These are phyloP conservation scores for Drosophila lutescens DNA, from an alignment of 2,888 invertebrate genomes.

Conservation along the genomic window DNA sequence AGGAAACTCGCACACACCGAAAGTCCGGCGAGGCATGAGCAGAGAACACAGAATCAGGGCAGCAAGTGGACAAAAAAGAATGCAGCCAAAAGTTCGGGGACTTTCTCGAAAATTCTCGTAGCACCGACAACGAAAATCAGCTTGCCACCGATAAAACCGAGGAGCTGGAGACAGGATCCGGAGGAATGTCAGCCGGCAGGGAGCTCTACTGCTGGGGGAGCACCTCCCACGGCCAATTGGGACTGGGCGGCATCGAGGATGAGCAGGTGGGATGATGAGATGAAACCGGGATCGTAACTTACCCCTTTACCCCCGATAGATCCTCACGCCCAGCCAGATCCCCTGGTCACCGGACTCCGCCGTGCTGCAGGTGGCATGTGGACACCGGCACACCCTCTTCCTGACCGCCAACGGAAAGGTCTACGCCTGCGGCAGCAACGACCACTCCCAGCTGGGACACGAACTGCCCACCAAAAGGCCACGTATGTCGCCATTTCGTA, in stretches of 20 bases:
- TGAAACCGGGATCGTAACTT: background rate
- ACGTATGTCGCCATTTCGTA: constrained; percentile 88
- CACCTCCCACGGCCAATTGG: constrained; percentile 90
- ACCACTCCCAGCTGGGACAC: constrained; percentile 95
- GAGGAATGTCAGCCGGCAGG: constrained; percentile 59
- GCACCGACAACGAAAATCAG: constrained; percentile 12
- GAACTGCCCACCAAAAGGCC: constrained; percentile 87
- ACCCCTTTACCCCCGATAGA: constrained; percentile 83
- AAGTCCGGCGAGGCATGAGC: constrained; percentile 18
- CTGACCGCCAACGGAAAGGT: constrained; percentile 91
- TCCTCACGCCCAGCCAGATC: constrained; percentile 87
- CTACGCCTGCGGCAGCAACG: constrained; percentile 97
- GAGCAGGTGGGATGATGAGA: constrained; percentile 85
- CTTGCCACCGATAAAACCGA: background rate
- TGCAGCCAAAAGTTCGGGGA: constrained; percentile 19
- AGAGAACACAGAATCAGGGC: constrained; percentile 2
- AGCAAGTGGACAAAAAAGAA: constrained; percentile 17
- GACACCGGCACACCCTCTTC: constrained; percentile 92
- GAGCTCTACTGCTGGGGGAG: constrained; percentile 91
- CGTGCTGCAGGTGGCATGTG: constrained; percentile 88
- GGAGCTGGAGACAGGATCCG: background rate
- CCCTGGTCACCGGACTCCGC: constrained; percentile 86
- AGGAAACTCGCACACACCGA: background rate
- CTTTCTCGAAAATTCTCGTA: constrained; percentile 29
- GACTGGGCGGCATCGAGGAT: constrained; percentile 91